A percentile compares a stretch with the other conserved stretches of the same genome.
These are phyloP conservation scores for Sialia sialis DNA, from an alignment of 2,113 vertebrate genomes.

Conservation along the genomic window DNA sequence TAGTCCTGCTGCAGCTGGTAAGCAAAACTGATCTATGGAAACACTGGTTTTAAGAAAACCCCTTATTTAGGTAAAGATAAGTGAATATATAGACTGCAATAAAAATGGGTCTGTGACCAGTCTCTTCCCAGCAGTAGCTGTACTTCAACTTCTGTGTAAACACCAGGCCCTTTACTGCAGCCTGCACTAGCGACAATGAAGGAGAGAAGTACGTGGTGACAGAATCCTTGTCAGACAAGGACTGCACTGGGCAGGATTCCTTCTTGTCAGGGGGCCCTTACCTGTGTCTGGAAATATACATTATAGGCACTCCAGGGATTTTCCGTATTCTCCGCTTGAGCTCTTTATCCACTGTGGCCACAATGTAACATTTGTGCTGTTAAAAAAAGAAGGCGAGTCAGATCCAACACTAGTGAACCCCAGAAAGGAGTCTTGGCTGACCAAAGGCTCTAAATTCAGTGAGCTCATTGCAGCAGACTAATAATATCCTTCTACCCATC, in stretches of 20 bases:
- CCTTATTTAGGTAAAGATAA: neutral
- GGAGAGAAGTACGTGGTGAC: accelerated
- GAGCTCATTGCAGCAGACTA: neutral
- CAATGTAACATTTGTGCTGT: slow-evolving; percentile 98
- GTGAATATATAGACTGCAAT: neutral
- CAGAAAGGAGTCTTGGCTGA: neutral
- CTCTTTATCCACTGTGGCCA: slow-evolving; percentile 96
- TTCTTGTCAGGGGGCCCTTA: slow-evolving; percentile 57
- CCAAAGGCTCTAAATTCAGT: neutral
- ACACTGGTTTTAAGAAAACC: neutral
- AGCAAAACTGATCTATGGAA: neutral
- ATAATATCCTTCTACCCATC: neutral
- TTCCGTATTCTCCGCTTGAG: slow-evolving; percentile 94
- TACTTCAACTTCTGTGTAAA: neutral
- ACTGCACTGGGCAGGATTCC: neutral
- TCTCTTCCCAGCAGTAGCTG: neutral
- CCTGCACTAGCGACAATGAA: neutral
- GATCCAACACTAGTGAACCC: neutral
- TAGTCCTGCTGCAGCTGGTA: neutral
- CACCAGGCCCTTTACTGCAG: neutral
- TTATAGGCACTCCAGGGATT: slow-evolving; percentile 97
- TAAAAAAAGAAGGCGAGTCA: neutral
- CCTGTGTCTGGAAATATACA: slow-evolving; percentile 99
- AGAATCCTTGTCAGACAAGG: neutral
- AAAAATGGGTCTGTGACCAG: neutral